These are phyloP conservation scores for Hozukius guyotensis DNA, from an alignment of 2,797 vertebrate genomes.

Conservation along the genomic window DNA sequence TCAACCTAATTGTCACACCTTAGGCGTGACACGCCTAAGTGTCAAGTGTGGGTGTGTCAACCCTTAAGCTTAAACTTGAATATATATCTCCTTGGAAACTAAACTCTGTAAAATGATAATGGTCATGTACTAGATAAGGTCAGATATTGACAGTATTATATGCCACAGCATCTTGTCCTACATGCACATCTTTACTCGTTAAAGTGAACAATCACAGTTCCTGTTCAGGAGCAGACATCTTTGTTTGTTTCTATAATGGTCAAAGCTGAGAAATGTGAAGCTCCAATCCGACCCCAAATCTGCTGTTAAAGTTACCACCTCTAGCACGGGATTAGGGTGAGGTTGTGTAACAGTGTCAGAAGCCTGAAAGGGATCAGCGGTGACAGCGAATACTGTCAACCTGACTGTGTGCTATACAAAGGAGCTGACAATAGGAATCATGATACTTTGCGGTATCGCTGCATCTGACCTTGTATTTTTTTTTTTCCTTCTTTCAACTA, in stretches of 20 bases:
- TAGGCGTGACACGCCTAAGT: no score
- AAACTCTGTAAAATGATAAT: background rate
- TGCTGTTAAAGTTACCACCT: constrained; percentile 35
- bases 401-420: background rate
- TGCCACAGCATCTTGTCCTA: background rate
- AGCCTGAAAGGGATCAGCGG: constrained; percentile 38
- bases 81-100: no score
- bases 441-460: background rate
- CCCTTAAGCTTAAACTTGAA: background rate
- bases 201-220: constrained; percentile 2
- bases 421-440: background rate
- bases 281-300: constrained; percentile 48
- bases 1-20: background rate
- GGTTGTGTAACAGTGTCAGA: constrained; percentile 52
- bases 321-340: constrained; percentile 31
- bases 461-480: background rate
- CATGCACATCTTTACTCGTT: background rate
- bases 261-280: background rate
- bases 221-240: constrained; percentile 13
- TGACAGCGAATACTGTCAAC: background rate
- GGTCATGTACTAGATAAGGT: background rate
- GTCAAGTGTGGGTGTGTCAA: no score
- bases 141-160: background rate
- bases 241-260: constrained; percentile 5
- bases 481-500: background rate